These are phyloP conservation scores for Cassiopea andromeda DNA, from an alignment of 30 jellyfish, hydroid and myxozoan species.

Conservation along the genomic window DNA sequence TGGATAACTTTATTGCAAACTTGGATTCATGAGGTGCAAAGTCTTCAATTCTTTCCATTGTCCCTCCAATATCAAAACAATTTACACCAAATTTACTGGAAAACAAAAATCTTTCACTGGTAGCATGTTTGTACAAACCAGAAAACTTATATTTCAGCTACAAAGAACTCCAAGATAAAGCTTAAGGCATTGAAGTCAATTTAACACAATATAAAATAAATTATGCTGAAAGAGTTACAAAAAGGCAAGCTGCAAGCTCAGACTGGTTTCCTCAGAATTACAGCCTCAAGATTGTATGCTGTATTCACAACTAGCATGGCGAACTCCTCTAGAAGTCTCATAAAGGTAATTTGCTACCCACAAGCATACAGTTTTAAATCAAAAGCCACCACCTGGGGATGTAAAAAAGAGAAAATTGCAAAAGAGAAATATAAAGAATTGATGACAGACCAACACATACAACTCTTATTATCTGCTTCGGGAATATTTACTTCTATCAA, in stretches of 20 bases:
- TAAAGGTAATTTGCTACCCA: slow-evolving; percentile 34
- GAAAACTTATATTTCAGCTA: not conserved
- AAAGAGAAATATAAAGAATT: not conserved
- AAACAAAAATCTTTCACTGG: not conserved
- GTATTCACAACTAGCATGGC: slow-evolving; percentile 1
- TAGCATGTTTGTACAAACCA: not conserved
- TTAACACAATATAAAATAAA: not conserved
- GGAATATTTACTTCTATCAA: slow-evolving; percentile 12
- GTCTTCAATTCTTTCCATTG: slow-evolving; percentile 13
- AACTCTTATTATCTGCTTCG: not conserved
- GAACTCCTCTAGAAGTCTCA: slow-evolving; percentile 15
- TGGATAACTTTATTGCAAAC: not conserved
- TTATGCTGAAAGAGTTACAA: slow-evolving; percentile 19
- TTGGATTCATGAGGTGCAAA: not conserved
- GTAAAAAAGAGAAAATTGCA: slow-evolving; percentile 15
- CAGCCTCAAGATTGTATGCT: slow-evolving; percentile 31
- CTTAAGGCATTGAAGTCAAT: not conserved
- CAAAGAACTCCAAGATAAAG: not conserved
- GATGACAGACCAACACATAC: not conserved
- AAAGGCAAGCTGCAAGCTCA: slow-evolving; percentile 19
- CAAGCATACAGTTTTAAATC: slow-evolving; percentile 2
- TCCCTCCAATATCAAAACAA: not conserved
- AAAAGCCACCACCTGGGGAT: slow-evolving; percentile 34
- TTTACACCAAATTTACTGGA: slow-evolving; percentile 4
- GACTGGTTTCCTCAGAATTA: slow-evolving; percentile 10